These are phyloP conservation scores for Aphis gossypii DNA, from an alignment of 1,140 invertebrate species.

Conservation along the genomic window DNA sequence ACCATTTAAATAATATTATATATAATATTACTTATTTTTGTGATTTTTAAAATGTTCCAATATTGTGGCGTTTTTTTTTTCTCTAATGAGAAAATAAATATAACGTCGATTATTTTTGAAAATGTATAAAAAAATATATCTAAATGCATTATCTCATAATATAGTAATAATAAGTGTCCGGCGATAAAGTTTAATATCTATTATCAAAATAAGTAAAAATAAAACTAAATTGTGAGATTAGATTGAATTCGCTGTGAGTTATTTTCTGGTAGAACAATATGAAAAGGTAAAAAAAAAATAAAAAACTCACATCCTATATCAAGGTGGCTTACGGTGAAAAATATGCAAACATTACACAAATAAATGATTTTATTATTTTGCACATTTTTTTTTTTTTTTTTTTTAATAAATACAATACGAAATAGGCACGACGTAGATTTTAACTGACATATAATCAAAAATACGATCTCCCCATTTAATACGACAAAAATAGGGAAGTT, in stretches of 20 bases:
- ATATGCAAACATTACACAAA: neutral
- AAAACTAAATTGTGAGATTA: neutral
- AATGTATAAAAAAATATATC: neutral
- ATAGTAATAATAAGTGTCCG: neutral
- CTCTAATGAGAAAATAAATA: neutral
- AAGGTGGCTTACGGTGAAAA: neutral
- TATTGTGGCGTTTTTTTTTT: neutral
- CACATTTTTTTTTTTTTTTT: neutral
- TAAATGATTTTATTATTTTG: neutral
- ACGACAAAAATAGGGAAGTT: neutral
- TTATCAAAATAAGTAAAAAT: neutral
- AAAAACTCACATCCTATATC: neutral
- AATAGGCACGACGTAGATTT: neutral
- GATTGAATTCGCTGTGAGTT: neutral
- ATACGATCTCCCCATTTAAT: conserved; percentile 36
- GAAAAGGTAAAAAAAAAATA: neutral
- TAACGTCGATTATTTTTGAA: neutral
- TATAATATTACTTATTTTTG: neutral
- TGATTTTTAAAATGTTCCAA: neutral
- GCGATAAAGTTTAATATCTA: neutral
- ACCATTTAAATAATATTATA: neutral
- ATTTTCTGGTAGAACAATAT: neutral
- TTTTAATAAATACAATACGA: neutral
- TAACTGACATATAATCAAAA: conserved; percentile 25
- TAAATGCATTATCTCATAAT: neutral